Conservation (phyloP, 2,888 invertebrate species). For the Tenthredo mesomela region DNA sequence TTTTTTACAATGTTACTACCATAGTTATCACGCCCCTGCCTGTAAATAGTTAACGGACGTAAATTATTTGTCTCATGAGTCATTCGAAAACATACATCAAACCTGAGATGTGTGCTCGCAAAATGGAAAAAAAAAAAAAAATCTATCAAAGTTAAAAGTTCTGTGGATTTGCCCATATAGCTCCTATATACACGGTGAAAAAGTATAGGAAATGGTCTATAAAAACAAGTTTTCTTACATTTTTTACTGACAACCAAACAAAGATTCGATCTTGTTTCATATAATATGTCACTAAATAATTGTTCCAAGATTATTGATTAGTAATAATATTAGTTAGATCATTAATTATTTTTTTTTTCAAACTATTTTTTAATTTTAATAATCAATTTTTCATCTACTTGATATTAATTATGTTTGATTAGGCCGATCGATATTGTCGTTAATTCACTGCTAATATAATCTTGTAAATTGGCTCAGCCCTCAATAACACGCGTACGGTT, state of each 20-base stretch:
- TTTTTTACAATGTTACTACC: too few species aligned
- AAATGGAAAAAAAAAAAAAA: too few species aligned
- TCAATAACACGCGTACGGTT: constrained; percentile 40
- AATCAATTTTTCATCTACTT: neutral
- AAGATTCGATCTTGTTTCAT: neutral
- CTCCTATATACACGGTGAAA: neutral
- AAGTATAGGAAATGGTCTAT: neutral
- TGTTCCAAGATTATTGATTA: neutral
- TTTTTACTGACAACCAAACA: neutral
- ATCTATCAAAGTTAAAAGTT: too few species aligned
- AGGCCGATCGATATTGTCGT: constrained; percentile 48
- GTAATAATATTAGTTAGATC: neutral
- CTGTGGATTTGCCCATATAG: too few species aligned
- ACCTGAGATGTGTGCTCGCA: too few species aligned
- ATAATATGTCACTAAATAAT: neutral
- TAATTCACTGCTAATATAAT: constrained; percentile 52
- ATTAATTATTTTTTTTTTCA: neutral
- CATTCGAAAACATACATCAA: too few species aligned
- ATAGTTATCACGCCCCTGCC: too few species aligned
- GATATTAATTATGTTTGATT: neutral
- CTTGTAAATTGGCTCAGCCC: constrained; percentile 42
- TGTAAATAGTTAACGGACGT: too few species aligned
- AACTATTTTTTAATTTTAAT: neutral
- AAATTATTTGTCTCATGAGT: too few species aligned
- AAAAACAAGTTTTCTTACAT: neutral